A percentile compares a stretch with the other conserved stretches of the same genome.
Evolutionary conservation across 2,888 invertebrate genomes (phyloP).

Genomic region (Philaethria dido): DNA sequence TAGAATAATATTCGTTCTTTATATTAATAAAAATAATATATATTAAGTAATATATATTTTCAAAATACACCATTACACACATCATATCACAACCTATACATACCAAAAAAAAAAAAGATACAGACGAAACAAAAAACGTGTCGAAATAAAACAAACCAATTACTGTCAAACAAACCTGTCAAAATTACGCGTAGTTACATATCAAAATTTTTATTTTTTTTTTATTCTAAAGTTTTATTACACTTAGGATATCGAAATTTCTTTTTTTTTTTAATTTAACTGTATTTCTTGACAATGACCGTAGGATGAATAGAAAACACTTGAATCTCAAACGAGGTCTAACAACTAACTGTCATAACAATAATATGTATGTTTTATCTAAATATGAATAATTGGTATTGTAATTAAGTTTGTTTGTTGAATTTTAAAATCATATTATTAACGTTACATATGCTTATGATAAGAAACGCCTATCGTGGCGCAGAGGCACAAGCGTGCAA

Average conservation of each 20-base stretch:
- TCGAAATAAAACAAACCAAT: slow-evolving; percentile 3
- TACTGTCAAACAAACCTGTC: neutral
- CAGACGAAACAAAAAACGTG: slow-evolving; percentile 24
- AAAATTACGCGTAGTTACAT: slow-evolving; percentile 5
- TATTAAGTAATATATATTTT: neutral
- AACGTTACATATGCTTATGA: no score
- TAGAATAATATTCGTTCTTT: neutral
- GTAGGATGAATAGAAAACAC: slow-evolving; percentile 16
- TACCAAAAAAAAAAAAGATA: slow-evolving; percentile 2
- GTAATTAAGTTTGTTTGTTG: slow-evolving; percentile 12
- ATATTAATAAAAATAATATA: neutral
- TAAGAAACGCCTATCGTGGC: no score
- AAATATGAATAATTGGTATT: slow-evolving; percentile 8
- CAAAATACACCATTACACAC: neutral
- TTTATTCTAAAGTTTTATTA: no score
- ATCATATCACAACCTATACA: neutral
- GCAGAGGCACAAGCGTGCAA: no score
- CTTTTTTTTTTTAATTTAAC: neutral
- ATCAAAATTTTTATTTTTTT: no score
- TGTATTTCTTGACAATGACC: slow-evolving; percentile 23
- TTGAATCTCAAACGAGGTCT: slow-evolving; percentile 32
- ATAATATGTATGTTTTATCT: slow-evolving; percentile 29
- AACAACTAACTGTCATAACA: slow-evolving; percentile 33
- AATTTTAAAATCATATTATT: neutral
- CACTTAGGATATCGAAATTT: no score